phyloP scores from a whole-genome alignment of 2,113 vertebrate species.

The Scytalopus superciliaris region DNA sequence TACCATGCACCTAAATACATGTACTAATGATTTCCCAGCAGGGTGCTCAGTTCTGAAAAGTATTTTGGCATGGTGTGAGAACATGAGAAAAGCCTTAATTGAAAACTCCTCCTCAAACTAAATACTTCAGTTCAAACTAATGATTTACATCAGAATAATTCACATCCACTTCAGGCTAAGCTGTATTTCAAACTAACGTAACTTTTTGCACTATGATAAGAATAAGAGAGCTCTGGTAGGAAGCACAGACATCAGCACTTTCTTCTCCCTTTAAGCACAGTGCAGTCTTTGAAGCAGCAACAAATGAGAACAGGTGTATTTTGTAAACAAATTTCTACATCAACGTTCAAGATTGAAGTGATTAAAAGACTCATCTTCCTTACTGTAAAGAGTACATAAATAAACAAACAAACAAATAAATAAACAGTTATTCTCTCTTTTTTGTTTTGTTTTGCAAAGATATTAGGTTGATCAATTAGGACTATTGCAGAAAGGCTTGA shows the following conservation, averaged over 20 bases:
- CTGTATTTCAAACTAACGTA: neutral
- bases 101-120: neutral
- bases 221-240: neutral
- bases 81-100: neutral
- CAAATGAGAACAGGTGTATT: constrained; percentile 17
- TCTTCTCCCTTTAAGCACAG: neutral
- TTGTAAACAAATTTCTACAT: neutral
- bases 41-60: neutral
- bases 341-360: neutral
- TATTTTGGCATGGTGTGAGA: neutral
- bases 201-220: neutral
- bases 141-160: neutral
- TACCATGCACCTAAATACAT: neutral
- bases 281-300: neutral
- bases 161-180: neutral
- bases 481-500: constrained; percentile 28
- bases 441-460: neutral
- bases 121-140: neutral
- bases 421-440: neutral
- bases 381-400: neutral
- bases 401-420: neutral
- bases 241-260: neutral
- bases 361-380: neutral
- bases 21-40: neutral
- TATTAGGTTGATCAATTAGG: constrained; percentile 48